Percentiles rank a stretch among this genome's conserved stretches.
Conservation (phyloP, 2,113 vertebrate genomes). For the Cygnus buccinator region DNA sequence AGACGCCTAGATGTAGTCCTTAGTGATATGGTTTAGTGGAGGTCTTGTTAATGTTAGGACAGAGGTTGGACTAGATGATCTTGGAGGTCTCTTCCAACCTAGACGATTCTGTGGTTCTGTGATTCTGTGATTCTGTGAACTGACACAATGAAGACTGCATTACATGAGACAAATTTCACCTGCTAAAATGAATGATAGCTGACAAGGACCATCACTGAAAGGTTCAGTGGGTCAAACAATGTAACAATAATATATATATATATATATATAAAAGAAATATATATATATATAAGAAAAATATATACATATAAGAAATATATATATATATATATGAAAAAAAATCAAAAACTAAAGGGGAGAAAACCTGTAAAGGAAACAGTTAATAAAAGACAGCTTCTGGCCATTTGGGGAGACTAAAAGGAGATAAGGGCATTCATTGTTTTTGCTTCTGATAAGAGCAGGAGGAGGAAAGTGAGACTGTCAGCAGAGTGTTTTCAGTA, state of each 20-base stretch:
- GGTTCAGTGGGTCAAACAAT: neutral
- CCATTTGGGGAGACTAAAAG: neutral
- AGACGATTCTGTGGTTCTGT: too few relatives aligned
- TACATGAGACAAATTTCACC: neutral
- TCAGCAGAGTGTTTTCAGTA: neutral
- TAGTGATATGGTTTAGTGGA: too few relatives aligned
- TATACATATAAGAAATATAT: too few relatives aligned
- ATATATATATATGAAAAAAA: neutral
- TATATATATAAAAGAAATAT: too few relatives aligned
- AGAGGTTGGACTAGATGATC: too few relatives aligned
- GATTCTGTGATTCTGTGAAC: neutral
- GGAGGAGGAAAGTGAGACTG: neutral
- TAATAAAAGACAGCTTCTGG: neutral
- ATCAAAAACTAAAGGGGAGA: neutral
- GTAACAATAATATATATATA: neutral
- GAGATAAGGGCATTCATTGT: neutral
- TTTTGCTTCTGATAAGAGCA: neutral
- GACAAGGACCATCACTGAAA: neutral
- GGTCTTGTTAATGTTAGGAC: too few relatives aligned
- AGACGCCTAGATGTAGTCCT: too few relatives aligned
- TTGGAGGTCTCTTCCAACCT: too few relatives aligned
- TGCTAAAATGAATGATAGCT: neutral
- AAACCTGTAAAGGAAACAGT: accelerated
- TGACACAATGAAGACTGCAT: neutral
- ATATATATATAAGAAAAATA: too few relatives aligned